Percentiles rank a stretch among this genome's conserved stretches.
Evolutionary conservation across 2,797 vertebrate genomes (phyloP).

Genomic region (Coracias cyanogaster): DNA sequence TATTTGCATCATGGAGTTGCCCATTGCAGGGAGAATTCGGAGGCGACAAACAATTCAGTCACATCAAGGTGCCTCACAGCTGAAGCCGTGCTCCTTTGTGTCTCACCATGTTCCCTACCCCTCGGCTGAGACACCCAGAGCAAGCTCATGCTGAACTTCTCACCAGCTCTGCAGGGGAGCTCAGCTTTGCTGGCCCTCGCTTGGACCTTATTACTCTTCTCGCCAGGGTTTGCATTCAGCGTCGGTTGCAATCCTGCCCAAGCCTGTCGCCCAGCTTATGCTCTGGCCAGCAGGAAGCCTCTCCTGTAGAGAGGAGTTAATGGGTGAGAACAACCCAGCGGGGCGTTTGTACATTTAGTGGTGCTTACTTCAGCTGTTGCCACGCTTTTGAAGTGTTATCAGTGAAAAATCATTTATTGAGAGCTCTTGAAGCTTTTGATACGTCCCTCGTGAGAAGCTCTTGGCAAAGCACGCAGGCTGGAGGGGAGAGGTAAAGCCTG

Average conservation of each 20-base stretch:
- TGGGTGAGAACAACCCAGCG: background rate
- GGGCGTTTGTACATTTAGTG: accelerated
- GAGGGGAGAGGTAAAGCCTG: background rate
- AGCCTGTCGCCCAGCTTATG: background rate
- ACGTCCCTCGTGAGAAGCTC: background rate
- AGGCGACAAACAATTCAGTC: background rate
- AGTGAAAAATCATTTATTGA: background rate
- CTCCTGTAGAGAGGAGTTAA: background rate
- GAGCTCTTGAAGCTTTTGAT: background rate
- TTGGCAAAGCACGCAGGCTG: background rate
- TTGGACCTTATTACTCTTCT: background rate
- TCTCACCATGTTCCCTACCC: background rate
- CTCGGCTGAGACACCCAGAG: accelerated
- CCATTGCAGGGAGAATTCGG: background rate
- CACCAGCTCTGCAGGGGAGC: too few relatives aligned
- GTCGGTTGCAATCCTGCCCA: background rate
- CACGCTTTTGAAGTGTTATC: background rate
- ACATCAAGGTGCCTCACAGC: accelerated
- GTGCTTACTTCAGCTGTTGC: background rate
- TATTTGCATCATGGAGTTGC: background rate
- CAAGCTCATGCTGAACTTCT: background rate
- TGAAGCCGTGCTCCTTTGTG: background rate
- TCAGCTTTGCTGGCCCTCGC: background rate
- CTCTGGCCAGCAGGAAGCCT: background rate
- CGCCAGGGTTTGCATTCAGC: background rate